A percentile compares a stretch with the other conserved stretches of the same genome.
Evolutionary conservation across 2,113 vertebrate species (phyloP).

Genomic region (Nyctibius bracteatus): DNA sequence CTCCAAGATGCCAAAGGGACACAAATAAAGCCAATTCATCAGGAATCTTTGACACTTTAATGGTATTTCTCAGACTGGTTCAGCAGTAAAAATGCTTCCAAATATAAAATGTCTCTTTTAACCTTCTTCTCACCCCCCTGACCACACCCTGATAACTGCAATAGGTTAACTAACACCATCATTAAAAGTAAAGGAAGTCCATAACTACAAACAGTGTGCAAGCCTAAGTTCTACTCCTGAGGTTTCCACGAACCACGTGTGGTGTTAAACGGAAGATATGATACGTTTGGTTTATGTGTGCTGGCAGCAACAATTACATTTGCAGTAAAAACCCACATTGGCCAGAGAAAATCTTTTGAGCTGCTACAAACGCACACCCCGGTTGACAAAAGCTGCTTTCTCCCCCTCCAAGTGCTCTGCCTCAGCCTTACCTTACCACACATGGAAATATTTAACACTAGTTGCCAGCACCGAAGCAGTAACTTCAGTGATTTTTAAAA

Average conservation of each 20-base stretch:
- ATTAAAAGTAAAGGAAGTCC: not conserved
- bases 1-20: not conserved
- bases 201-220: not conserved
- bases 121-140: not conserved
- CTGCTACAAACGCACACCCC: not conserved
- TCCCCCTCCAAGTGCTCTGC: not conserved
- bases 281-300: not conserved
- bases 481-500: not conserved
- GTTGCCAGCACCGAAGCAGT: not conserved
- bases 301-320: not conserved
- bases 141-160: not conserved
- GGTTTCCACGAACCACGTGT: not conserved
- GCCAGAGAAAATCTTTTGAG: not conserved
- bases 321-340: not conserved
- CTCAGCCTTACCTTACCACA: not conserved
- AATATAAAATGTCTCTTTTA: not conserved
- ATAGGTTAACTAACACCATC: not conserved
- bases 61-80: not conserved
- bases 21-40: not conserved
- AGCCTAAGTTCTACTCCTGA: not conserved
- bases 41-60: not conserved
- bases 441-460: not conserved
- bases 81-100: not conserved
- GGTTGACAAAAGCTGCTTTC: conserved; percentile 6
- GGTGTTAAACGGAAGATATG: not conserved